Evolutionary conservation across 2,888 invertebrate genomes (phyloP).

Genomic region (Cantharis flavilabris): DNA sequence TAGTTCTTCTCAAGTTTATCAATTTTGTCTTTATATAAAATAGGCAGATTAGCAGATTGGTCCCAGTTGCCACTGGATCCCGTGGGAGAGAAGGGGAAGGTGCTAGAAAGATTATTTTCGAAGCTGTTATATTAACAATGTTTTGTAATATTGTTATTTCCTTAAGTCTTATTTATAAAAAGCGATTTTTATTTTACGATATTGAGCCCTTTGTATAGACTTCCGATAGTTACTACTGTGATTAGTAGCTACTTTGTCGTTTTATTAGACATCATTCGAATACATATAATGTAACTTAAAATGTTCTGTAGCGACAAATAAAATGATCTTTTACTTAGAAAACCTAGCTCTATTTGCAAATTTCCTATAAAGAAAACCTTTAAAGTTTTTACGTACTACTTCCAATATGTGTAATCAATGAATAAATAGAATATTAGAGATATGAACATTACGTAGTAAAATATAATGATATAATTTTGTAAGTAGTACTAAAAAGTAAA

Average conservation of each 20-base stretch:
- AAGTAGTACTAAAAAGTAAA: neutral
- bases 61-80: too few relatives aligned
- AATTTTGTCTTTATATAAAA: too few relatives aligned
- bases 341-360: neutral
- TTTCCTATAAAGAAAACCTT: neutral
- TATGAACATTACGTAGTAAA: neutral
- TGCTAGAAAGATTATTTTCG: too few relatives aligned
- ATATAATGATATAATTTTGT: neutral
- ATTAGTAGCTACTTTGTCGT: neutral
- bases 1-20: too few relatives aligned
- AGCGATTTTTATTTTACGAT: too few relatives aligned
- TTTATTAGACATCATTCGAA: neutral
- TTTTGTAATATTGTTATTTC: too few relatives aligned
- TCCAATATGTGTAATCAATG: neutral
- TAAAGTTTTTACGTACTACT: neutral
- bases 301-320: neutral
- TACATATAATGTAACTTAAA: neutral
- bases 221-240: too few relatives aligned
- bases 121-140: too few relatives aligned
- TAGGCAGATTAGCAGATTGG: too few relatives aligned
- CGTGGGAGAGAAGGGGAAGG: too few relatives aligned
- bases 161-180: too few relatives aligned
- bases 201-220: too few relatives aligned
- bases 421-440: neutral
- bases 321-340: neutral